These are phyloP conservation scores for Athalia rosae DNA, from an alignment of 2,888 invertebrate species.

Conservation along the genomic window DNA sequence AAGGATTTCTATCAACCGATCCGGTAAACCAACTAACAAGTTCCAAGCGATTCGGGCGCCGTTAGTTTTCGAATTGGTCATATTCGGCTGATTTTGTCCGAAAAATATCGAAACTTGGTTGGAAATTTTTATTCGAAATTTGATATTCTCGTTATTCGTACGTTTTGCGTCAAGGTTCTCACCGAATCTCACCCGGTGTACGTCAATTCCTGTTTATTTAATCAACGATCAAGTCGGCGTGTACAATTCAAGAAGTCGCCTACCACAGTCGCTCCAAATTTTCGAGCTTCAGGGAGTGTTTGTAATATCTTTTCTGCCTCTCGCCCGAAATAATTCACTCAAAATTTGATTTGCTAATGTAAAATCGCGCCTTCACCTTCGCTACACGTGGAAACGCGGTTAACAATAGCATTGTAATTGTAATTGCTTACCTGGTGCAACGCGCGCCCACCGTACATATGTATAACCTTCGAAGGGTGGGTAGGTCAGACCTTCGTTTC, in stretches of 20 bases:
- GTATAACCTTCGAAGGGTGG: no score
- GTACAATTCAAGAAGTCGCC: no score
- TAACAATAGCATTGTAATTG: slow-evolving; percentile 63
- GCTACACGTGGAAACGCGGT: slow-evolving; percentile 28
- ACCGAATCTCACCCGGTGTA: no score
- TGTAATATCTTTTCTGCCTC: not conserved
- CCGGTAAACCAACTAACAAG: slow-evolving; percentile 33
- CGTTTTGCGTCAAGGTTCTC: no score
- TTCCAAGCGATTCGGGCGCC: slow-evolving; percentile 18
- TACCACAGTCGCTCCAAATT: no score
- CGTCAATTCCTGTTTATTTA: no score
- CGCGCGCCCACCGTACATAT: not conserved
- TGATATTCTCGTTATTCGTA: not conserved
- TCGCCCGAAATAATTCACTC: slow-evolving; percentile 58
- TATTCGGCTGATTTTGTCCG: not conserved
- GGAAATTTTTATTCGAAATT: not conserved
- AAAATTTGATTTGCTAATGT: slow-evolving; percentile 65
- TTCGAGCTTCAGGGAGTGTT: not conserved
- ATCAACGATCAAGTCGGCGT: no score
- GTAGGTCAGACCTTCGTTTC: slow-evolving; percentile 24
- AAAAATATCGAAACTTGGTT: not conserved
- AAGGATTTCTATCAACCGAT: slow-evolving; percentile 40
- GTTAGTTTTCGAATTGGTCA: not conserved
- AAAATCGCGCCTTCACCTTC: slow-evolving; percentile 54
- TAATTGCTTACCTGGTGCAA: slow-evolving; percentile 55